Evolutionary conservation across 2,888 invertebrate genomes (phyloP).

Genomic region (Aspidiotus rigidus): DNA sequence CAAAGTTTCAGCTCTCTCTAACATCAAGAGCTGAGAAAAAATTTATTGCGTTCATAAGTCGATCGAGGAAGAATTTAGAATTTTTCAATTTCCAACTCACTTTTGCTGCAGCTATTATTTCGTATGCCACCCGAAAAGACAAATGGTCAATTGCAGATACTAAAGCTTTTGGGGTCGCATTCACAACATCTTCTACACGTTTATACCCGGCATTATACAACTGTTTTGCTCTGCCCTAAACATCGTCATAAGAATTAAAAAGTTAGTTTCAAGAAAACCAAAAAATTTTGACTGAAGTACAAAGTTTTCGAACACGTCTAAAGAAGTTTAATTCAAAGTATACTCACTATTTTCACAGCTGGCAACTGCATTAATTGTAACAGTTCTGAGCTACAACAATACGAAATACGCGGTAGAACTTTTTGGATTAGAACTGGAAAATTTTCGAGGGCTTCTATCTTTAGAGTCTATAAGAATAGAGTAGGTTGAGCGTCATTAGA

Average conservation of each 20-base stretch:
- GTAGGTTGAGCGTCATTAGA: background rate
- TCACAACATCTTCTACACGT: constrained; percentile 65
- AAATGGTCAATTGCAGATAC: constrained; percentile 59
- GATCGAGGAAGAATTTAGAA: background rate
- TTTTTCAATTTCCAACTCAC: constrained; percentile 44
- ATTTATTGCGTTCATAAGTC: too few species aligned
- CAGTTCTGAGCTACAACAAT: constrained; percentile 72
- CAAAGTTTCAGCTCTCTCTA: constrained; percentile 77
- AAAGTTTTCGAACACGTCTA: background rate
- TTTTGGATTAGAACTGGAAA: constrained; percentile 60
- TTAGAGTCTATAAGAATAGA: constrained; percentile 27
- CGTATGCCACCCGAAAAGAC: constrained; percentile 60
- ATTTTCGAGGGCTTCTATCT: constrained; percentile 63
- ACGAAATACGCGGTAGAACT: constrained; percentile 52
- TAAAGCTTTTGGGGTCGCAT: constrained; percentile 56
- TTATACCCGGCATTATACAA: constrained; percentile 73
- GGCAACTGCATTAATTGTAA: constrained; percentile 79
- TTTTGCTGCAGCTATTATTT: constrained; percentile 80
- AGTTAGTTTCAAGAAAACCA: background rate
- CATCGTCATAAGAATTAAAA: too few species aligned
- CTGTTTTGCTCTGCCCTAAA: constrained; percentile 71
- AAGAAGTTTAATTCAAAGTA: constrained; percentile 9
- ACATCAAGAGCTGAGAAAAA: constrained; percentile 59
- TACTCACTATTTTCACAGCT: constrained; percentile 65
- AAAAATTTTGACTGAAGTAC: background rate